These are phyloP conservation scores for Uria lomvia DNA, from an alignment of 2,113 vertebrate species.

Conservation along the genomic window DNA sequence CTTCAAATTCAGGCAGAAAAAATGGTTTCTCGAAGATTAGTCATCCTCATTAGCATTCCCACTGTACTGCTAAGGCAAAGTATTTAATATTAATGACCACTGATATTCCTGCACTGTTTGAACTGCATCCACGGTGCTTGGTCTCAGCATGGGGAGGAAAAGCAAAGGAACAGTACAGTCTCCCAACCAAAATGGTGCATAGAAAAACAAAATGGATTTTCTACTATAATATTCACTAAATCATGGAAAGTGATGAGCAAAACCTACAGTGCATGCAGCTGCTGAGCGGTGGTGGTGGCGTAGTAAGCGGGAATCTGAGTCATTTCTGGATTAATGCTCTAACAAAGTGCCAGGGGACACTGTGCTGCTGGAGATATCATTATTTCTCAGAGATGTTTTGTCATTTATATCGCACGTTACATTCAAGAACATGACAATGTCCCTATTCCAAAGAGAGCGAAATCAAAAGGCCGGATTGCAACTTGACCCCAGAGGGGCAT, in stretches of 20 bases:
- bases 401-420: background rate
- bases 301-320: conserved; percentile 1
- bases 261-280: background rate
- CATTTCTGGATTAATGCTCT: conserved; percentile 37
- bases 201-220: conserved; percentile 27
- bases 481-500: conserved; percentile 3
- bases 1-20: background rate
- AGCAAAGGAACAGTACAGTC: background rate
- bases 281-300: background rate
- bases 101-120: background rate
- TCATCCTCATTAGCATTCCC: conserved; percentile 21
- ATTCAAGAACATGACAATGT: conserved; percentile 13
- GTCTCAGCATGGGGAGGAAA: background rate
- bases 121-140: background rate
- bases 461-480: conserved; percentile 43
- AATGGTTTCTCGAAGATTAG: background rate
- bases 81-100: conserved; percentile 26
- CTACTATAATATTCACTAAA: background rate
- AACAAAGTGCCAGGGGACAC: conserved; percentile 33
- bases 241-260: background rate
- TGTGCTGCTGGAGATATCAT: conserved; percentile 60
- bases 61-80: background rate
- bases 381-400: conserved; percentile 49
- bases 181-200: background rate
- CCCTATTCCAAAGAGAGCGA: conserved; percentile 6